Evolutionary conservation across 2,797 vertebrate genomes (phyloP), one percentile per base, ranked within the genome.

Genomic region (Mionectes olivaceus): DNA sequence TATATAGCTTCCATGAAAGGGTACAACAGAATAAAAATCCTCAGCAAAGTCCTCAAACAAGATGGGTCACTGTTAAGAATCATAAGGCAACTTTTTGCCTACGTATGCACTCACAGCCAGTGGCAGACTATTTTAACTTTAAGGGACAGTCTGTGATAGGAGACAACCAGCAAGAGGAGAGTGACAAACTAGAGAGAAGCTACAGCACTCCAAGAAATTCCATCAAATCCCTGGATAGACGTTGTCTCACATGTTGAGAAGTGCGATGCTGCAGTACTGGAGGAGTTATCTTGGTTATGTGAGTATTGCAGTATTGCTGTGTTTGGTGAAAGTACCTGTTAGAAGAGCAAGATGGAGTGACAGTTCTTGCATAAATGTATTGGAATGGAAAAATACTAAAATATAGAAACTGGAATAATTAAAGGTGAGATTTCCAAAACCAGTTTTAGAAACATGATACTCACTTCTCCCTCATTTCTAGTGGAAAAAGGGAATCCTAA

Each of bases 141-240:
- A 77, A 75, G 71, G 56, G 52, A 47, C 63, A 49, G 35, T 52
- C 75, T 90, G 63, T 71, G 81, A 73, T 79, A 82, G 78, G 75
- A 85, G 64, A 57, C 57, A 89, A 90, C 33, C 28, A 84, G 80
- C 46, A 93, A 94, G 67, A 92, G 77, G 75, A 92, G 77, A 92
- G 78, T 52, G 80, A 87, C 88, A 91, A 97, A 94, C 50, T 33
- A 57, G 76, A 92, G 33, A 82, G 76, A 87, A 93, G 70, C 47
- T 84, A 70, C 89, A 94, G 61, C 76, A 61, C 41, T 95, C 70
- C 89, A 87, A 91, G 87, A 91, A 94, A 95, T 88, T 87, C 91
- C 85, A 85, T 87, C 59, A 7, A 89, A 94, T 91, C 69, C 63
- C 86, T 74, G 61, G 53, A 73, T 39, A 74, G 50, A 83, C 5